These are phyloP conservation scores for Pogonophryne albipinna DNA, from an alignment of 2,797 vertebrate genomes.

Conservation along the genomic window DNA sequence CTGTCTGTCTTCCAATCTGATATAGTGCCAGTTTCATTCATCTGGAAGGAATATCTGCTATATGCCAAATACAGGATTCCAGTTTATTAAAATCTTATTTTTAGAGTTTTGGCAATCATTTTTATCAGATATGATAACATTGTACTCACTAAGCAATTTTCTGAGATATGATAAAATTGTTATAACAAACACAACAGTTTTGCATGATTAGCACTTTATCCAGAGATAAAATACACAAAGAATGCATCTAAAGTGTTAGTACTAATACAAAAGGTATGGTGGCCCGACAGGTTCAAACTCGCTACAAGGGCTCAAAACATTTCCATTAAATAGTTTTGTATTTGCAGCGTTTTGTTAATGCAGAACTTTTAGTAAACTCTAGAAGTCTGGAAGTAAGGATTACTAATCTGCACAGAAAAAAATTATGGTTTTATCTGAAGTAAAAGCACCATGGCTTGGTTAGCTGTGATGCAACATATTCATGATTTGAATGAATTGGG, in stretches of 20 bases:
- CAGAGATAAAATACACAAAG: not conserved
- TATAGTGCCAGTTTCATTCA: conserved; percentile 21
- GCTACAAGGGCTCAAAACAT: too few relatives aligned
- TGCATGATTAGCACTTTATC: not conserved
- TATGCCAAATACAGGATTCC: conserved; percentile 10
- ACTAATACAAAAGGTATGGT: too few relatives aligned
- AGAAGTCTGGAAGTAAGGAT: not conserved
- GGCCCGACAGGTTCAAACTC: too few relatives aligned
- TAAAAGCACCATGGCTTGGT: not conserved
- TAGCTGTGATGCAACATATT: not conserved
- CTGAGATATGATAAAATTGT: not conserved
- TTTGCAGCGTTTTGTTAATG: too few relatives aligned
- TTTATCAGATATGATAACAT: not conserved
- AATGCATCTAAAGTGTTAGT: not conserved
- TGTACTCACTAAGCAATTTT: not conserved
- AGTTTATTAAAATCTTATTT: conserved; percentile 10
- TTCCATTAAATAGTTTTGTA: too few relatives aligned
- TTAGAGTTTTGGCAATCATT: not conserved
- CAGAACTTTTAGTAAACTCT: too few relatives aligned
- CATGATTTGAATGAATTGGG: conserved; percentile 23
- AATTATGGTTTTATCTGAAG: not conserved
- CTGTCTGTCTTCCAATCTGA: conserved; percentile 8
- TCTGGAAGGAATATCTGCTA: conserved; percentile 27
- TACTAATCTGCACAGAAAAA: not conserved
- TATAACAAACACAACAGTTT: not conserved